phyloP scores from a whole-genome alignment of 2,797 vertebrate genomes.

The Podargus strigoides region DNA sequence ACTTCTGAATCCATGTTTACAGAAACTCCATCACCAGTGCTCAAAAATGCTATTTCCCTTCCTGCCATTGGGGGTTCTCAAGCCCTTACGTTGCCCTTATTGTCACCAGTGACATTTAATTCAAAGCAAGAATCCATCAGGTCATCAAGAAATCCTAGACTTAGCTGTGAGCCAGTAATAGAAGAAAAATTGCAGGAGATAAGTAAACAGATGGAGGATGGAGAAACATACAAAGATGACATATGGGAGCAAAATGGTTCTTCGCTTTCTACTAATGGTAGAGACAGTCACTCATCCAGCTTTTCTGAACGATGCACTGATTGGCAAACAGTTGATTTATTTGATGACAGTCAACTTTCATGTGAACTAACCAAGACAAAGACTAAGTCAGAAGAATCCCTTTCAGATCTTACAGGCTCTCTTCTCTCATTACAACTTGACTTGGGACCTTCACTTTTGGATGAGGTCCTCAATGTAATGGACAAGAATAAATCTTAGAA shows the following conservation, averaged over 20 bases:
- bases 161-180: conserved; percentile 80
- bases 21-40: conserved; percentile 94
- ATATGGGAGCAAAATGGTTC: conserved; percentile 76
- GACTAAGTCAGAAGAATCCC: conserved; percentile 84
- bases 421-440: conserved; percentile 94
- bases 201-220: conserved; percentile 75
- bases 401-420: conserved; percentile 87
- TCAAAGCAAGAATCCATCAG: conserved; percentile 82
- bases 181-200: conserved; percentile 86
- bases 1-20: conserved; percentile 88
- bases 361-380: conserved; percentile 84
- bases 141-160: conserved; percentile 73
- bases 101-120: conserved; percentile 85
- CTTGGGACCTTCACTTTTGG: conserved; percentile 95
- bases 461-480: conserved; percentile 98
- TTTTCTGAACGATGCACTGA: conserved; percentile 83
- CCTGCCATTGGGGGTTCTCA: conserved; percentile 94
- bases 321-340: conserved; percentile 86
- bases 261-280: conserved; percentile 75
- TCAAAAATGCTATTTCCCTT: conserved; percentile 98
- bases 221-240: conserved; percentile 75
- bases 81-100: conserved; percentile 87
- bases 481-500: conserved; percentile 82
- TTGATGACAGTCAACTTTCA: conserved; percentile 82
- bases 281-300: conserved; percentile 83